phyloP scores from a whole-genome alignment of 2,797 vertebrate genomes.

The Pangasius djambal region DNA sequence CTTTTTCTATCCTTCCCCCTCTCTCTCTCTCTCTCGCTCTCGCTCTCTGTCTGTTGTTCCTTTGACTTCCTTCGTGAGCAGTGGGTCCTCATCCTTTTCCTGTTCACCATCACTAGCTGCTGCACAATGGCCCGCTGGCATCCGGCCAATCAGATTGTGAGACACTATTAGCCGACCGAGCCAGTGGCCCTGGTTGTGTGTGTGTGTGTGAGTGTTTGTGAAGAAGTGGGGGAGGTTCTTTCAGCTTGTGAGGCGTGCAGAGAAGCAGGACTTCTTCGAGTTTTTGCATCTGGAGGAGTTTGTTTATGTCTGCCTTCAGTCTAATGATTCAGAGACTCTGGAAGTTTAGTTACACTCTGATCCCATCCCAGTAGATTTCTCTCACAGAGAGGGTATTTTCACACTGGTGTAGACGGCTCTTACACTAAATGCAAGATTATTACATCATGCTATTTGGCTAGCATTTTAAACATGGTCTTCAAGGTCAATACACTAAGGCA shows the following conservation, averaged over 20 bases:
- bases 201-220: conserved; percentile 31
- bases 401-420: conserved; percentile 7
- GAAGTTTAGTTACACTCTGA: conserved; percentile 1
- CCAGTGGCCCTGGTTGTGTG: conserved; percentile 64
- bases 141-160: conserved; percentile 82
- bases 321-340: conserved; percentile 49
- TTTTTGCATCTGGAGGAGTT: conserved; percentile 38
- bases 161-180: conserved; percentile 67
- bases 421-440: conserved; percentile 20
- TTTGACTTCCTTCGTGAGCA: conserved; percentile 86
- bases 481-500: conserved; percentile 1
- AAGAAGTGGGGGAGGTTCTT: conserved; percentile 27
- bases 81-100: conserved; percentile 91
- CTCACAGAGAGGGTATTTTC: conserved; percentile 13
- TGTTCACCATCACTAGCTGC: conserved; percentile 81
- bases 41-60: conserved; percentile 75
- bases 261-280: conserved; percentile 43
- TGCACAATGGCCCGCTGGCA: conserved; percentile 82
- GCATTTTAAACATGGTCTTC: conserved; percentile 10
- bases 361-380: conserved; percentile 17
- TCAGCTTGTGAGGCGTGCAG: conserved; percentile 38
- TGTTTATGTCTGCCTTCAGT: conserved; percentile 48
- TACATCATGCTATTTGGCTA: conserved; percentile 43
- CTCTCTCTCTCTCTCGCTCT: conserved; percentile 67
- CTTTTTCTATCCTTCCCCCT: conserved; percentile 69